These are phyloP conservation scores for Lepidochrysops patricia DNA, from an alignment of 2,888 invertebrate species.

Conservation along the genomic window DNA sequence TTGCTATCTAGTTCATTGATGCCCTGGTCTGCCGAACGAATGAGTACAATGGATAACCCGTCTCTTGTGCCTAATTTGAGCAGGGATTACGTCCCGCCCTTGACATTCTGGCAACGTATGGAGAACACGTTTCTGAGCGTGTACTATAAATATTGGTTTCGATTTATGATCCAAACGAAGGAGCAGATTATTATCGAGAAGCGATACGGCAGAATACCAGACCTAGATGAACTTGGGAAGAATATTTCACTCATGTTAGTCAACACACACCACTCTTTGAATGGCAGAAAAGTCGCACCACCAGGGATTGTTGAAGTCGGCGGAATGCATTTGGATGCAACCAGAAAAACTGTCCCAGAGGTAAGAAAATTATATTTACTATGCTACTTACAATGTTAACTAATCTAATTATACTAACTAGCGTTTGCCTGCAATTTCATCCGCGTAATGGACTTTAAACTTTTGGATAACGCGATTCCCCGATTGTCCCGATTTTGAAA, in stretches of 20 bases:
- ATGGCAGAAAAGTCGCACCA: slow-evolving; percentile 70
- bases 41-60: slow-evolving; percentile 44
- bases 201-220: slow-evolving; percentile 57
- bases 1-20: slow-evolving; percentile 61
- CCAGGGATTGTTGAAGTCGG: slow-evolving; percentile 77
- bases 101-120: slow-evolving; percentile 50
- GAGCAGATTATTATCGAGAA: slow-evolving; percentile 54
- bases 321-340: slow-evolving; percentile 71
- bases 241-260: slow-evolving; percentile 71
- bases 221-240: slow-evolving; percentile 60
- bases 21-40: slow-evolving; percentile 49
- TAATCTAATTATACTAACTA: no score
- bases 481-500: no score
- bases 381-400: no score
- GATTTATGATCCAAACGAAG: slow-evolving; percentile 35
- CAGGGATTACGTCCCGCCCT: slow-evolving; percentile 42
- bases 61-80: slow-evolving; percentile 58
- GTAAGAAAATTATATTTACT: no score
- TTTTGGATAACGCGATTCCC: no score
- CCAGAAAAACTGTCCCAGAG: slow-evolving; percentile 31
- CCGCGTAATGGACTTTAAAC: no score
- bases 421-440: no score
- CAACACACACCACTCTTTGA: slow-evolving; percentile 76
- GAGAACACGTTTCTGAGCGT: slow-evolving; percentile 25
- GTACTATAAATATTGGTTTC: slow-evolving; percentile 25